Evolutionary conservation across 1,140 invertebrate genomes (phyloP).

Genomic region (Tetragonula clypearis): DNA sequence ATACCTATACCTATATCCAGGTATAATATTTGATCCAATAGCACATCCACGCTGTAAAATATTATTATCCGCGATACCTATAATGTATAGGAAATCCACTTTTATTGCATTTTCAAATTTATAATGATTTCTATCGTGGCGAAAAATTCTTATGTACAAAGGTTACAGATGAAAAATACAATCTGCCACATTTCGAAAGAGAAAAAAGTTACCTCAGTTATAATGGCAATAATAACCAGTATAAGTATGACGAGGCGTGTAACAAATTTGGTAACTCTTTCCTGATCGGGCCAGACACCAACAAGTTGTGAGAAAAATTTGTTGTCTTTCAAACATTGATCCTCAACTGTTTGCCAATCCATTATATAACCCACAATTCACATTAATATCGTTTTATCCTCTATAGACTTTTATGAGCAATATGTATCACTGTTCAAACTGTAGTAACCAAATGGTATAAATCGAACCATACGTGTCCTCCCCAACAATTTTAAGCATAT

Average conservation of each 20-base stretch:
- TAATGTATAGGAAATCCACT: neutral
- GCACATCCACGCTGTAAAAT: neutral
- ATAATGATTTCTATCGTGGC: neutral
- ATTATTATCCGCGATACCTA: neutral
- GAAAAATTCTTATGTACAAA: neutral
- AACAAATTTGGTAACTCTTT: neutral
- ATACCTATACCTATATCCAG: neutral
- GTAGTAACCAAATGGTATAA: neutral
- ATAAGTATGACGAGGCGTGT: neutral
- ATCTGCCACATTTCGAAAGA: neutral
- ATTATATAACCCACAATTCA: neutral
- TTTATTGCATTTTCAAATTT: neutral
- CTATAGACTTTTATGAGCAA: no score
- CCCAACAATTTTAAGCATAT: no score
- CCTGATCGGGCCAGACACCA: conserved; percentile 6
- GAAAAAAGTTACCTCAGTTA: neutral
- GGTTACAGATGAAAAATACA: neutral
- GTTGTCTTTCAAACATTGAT: neutral
- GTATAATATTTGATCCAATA: neutral
- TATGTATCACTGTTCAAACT: neutral
- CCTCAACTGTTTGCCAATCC: neutral
- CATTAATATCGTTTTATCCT: no score
- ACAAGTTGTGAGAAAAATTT: neutral
- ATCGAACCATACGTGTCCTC: neutral
- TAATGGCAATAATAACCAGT: rapidly evolving